These are phyloP conservation scores for Morpho achilles DNA, from an alignment of 2,888 invertebrate genomes.

Conservation along the genomic window DNA sequence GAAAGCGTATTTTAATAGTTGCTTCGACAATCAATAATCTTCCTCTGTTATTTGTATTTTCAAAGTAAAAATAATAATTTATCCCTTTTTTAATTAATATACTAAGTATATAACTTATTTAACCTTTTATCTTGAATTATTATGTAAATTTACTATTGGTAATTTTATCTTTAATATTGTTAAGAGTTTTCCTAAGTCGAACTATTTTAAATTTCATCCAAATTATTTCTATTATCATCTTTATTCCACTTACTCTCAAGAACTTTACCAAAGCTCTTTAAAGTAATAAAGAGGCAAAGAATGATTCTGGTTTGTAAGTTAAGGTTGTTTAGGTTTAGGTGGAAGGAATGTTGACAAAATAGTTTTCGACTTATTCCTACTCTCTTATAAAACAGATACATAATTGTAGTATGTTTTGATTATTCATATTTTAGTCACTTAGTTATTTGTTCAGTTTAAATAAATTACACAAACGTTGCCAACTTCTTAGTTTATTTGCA, in stretches of 20 bases:
- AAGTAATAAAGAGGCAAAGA: constrained; percentile 6
- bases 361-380: constrained; percentile 40
- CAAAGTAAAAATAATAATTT: constrained; percentile 21
- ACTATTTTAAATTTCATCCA: constrained; percentile 16
- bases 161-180: constrained; percentile 26
- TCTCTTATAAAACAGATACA: constrained; percentile 40
- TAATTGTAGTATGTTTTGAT: constrained; percentile 57
- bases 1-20: constrained; percentile 21
- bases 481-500: constrained; percentile 78
- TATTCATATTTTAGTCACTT: constrained; percentile 73
- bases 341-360: constrained; percentile 36
- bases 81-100: constrained; percentile 21
- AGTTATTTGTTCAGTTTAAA: constrained; percentile 71
- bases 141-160: constrained; percentile 23
- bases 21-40: constrained; percentile 22
- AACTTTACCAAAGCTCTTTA: constrained; percentile 18
- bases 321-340: constrained; percentile 54
- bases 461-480: constrained; percentile 73
- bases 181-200: constrained; percentile 27
- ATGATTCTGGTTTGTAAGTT: constrained; percentile 27
- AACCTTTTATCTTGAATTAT: constrained; percentile 24
- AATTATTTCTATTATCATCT: constrained; percentile 8
- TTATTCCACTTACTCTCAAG: constrained; percentile 10
- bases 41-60: constrained; percentile 21
- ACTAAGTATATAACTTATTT: constrained; percentile 22